Base-by-base conservation (phyloP, 2,888 invertebrate genomes). In the Lacanobia wlatinum region DNA sequence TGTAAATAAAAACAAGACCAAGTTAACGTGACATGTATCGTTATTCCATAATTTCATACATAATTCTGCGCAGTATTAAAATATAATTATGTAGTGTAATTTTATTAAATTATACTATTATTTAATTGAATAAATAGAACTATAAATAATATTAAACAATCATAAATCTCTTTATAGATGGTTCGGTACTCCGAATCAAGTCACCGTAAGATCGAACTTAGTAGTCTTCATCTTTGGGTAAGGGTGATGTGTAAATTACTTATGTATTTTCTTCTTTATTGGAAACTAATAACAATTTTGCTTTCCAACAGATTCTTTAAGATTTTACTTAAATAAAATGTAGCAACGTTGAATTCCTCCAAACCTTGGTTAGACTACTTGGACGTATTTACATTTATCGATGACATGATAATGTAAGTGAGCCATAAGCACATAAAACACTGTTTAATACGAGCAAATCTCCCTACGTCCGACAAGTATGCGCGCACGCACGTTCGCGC, bases 361-460 rank as follows among this genome's bases (percentile, higher is more conserved):
- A 60, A 62, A 43, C 48, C 34, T 23, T 38, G 5, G 9, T 34
- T 18, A 18, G 8, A 28, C 0, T 28, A 28, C 28, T 56, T 34
- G 56, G 8, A 60, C n/a, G 53, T n/a, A 18, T 50, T 43, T n/a
- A 74, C 56, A 70, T 62, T 53, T 69, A 75, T 79, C 43, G 56
- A 75, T 50, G 62, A 55, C 70, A 52, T 50, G 63, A 69, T 65
- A 78, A 80, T 66, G 61, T 62, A 66, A 79, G 70, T 71, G 67
- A 67, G 53, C 50, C 46, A 63, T 72, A 71, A 66, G 55, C 64
- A 83, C 74, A 84, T 84, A 84, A 84, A 84, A 70, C 66, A 70
- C 62, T 70, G 67, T 75, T 74, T 70, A 72, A 80, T 81, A 82
- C 78, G 77, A 83, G 78, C 74, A 84, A 84, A 83, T 87, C 86